phyloP scores from a whole-genome alignment of 2,888 invertebrate genomes.

The Rhyacophila evoluta region DNA sequence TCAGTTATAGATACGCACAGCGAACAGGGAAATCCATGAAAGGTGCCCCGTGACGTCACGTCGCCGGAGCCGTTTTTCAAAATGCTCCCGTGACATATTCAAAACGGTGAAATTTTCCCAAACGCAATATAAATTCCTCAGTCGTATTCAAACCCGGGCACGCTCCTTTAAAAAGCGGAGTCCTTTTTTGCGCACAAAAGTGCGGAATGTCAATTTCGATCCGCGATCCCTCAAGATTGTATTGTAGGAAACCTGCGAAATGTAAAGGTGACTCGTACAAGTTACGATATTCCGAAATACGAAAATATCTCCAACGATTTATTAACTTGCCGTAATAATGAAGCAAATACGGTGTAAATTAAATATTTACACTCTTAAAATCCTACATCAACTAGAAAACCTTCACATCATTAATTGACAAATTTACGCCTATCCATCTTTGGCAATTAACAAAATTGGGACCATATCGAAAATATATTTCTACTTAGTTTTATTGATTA shows the following conservation, averaged over 20 bases:
- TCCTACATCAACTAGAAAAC: no score
- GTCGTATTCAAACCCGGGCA: slow-evolving; percentile 18
- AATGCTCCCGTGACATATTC: background rate
- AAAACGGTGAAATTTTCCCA: background rate
- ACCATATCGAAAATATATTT: no score
- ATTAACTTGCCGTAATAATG: no score
- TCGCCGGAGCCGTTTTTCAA: background rate
- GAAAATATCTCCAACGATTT: background rate
- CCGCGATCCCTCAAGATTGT: slow-evolving; percentile 19
- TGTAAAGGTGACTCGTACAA: background rate
- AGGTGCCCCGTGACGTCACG: slow-evolving; percentile 1
- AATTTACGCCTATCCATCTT: no score
- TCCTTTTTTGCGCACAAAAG: slow-evolving; percentile 9
- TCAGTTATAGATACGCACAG: background rate
- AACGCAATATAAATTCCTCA: slow-evolving; percentile 19
- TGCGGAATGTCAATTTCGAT: slow-evolving; percentile 22
- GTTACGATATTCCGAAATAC: background rate
- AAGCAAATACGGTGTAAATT: no score
- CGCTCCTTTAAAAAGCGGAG: background rate
- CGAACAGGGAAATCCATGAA: slow-evolving; percentile 11
- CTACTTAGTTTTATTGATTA: no score
- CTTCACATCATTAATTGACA: no score
- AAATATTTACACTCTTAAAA: no score
- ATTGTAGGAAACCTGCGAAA: background rate
- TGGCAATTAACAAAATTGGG: no score